Evolutionary conservation across 2,113 vertebrate species (phyloP), one percentile per base, ranked within the genome.

Genomic region (Spermophilus dauricus): DNA sequence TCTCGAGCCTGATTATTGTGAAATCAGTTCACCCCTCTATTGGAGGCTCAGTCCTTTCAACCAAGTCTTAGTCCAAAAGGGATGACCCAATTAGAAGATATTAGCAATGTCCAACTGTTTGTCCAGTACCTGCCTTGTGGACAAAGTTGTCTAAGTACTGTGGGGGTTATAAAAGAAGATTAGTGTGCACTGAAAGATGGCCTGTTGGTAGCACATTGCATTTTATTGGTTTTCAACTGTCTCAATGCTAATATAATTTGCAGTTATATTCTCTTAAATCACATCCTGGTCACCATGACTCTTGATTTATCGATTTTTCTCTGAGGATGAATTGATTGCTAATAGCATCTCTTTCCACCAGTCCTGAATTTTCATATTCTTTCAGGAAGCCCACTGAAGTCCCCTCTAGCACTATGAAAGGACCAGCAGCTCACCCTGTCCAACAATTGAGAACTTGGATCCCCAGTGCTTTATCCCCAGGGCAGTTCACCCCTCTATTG

Each of bases 231-330:
- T 83, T 92, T 94, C 77, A 83, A 6, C 28, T 37, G 11, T 96
- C 86, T 72, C 24, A 2, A 63, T 78, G 75, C 30, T 53, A 53
- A 51, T 90, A 45, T 67, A 24, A 48, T 56, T 89, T 87, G 56
- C 24, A 87, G 24, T 76, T 56, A 76, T 78, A 61, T 73, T 89
- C 56, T 61, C 67, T 94, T 45, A 94, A 24, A 82, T 89, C 61
- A 58, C 26, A 89, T 12, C 32, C 72, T 88, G 16, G 39, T 72
- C 39, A 85, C 45, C 39, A 39, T 58, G 70, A 78, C 51, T 93
- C 81, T 81, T 78, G 75, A 96, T 63, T 83, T 87, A 90, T 26
- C 70, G 65, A 90, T 28, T 5, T 86, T 70, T 70, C 69, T 84
- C 30, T 83, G 67, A 87, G 45, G 28, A 77, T 26, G 83, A 8